phyloP scores from a whole-genome alignment of 1,140 invertebrate species.

The Philotrypesis tridentata region DNA sequence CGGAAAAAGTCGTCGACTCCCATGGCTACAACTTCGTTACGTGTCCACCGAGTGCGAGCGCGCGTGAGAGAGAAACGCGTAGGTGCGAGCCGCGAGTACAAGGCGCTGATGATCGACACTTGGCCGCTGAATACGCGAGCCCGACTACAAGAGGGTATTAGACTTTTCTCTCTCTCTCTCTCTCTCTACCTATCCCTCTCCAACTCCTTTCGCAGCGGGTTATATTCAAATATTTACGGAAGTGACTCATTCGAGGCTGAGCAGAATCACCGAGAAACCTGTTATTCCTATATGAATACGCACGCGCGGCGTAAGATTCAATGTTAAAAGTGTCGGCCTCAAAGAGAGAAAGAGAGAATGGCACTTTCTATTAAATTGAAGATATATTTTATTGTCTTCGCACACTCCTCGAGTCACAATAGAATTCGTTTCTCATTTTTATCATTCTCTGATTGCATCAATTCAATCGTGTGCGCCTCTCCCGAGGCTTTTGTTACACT shows the following conservation, averaged over 20 bases:
- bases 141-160: conserved; percentile 38
- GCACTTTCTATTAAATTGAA: conserved; percentile 34
- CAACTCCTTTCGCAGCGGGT: not conserved
- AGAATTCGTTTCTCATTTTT: not conserved
- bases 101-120: conserved; percentile 40
- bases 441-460: not conserved
- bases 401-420: not conserved
- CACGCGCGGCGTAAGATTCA: conserved; percentile 24
- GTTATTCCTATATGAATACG: conserved; percentile 22
- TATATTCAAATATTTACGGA: conserved; percentile 48
- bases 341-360: not conserved
- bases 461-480: not conserved
- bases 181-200: not conserved
- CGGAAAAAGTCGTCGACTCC: not conserved
- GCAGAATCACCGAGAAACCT: conserved; percentile 25
- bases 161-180: not conserved
- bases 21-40: conserved; percentile 1
- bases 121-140: conserved; percentile 14
- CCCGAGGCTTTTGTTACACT: too few species aligned
- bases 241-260: conserved; percentile 31
- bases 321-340: not conserved
- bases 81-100: conserved; percentile 10
- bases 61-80: too few species aligned
- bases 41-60: conserved; percentile 1
- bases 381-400: conserved; percentile 31